Evolutionary conservation across 2,888 invertebrate genomes (phyloP).

Genomic region (Hedya salicella): DNA sequence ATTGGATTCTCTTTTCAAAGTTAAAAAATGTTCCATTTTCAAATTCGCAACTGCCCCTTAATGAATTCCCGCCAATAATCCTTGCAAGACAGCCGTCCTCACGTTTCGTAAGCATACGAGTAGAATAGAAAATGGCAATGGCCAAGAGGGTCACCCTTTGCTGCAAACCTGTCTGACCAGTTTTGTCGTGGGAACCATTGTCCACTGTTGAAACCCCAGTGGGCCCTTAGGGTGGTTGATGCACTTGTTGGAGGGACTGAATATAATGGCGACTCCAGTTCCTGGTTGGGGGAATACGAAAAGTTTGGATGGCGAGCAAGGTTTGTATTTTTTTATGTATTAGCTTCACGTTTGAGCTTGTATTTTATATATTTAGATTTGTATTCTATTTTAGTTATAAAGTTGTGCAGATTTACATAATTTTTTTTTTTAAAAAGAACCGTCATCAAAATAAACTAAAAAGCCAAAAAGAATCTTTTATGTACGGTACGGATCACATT

Average conservation of each 20-base stretch:
- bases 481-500: no score
- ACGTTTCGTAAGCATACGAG: slow-evolving; percentile 55
- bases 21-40: not conserved
- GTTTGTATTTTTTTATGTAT: no score
- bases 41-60: slow-evolving; percentile 9
- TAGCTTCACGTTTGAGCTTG: no score
- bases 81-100: slow-evolving; percentile 61
- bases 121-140: slow-evolving; percentile 50
- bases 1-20: no score
- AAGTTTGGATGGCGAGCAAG: not conserved
- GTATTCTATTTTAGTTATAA: no score
- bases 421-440: no score
- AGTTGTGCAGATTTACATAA: no score
- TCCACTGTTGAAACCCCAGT: slow-evolving; percentile 56
- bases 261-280: slow-evolving; percentile 32
- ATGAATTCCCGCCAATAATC: slow-evolving; percentile 59
- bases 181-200: slow-evolving; percentile 73
- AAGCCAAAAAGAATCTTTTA: no score
- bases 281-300: slow-evolving; percentile 15
- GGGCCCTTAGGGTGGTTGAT: slow-evolving; percentile 7
- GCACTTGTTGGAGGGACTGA: slow-evolving; percentile 31
- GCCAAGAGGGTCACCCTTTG: slow-evolving; percentile 46
- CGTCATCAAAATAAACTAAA: no score
- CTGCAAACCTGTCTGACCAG: slow-evolving; percentile 76
- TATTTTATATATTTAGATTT: no score